Percentiles rank a stretch among this genome's conserved stretches.
These are phyloP conservation scores for Sebastes kiyomatsui DNA, from an alignment of 2,797 vertebrate species.

Conservation along the genomic window DNA sequence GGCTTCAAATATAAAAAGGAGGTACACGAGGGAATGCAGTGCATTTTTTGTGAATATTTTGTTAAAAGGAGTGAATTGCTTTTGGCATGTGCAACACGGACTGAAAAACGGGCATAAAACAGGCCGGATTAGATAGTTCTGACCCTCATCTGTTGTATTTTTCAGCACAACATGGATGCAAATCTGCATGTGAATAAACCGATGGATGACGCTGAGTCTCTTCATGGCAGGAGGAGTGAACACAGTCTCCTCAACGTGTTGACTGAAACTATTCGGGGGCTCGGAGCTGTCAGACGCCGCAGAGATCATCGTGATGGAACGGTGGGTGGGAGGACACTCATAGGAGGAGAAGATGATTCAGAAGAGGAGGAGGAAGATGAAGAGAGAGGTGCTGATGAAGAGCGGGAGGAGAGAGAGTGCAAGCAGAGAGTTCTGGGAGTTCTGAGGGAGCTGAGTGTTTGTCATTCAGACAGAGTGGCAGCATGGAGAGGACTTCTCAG, in stretches of 20 bases:
- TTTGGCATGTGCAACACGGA: not conserved
- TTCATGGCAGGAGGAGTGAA: constrained; percentile 21
- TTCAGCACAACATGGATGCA: constrained; percentile 15
- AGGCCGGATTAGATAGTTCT: not conserved
- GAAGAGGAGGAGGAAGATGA: constrained; percentile 9
- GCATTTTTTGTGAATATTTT: not conserved
- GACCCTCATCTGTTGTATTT: constrained; percentile 8
- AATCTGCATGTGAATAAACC: constrained; percentile 13
- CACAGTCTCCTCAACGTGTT: constrained; percentile 39
- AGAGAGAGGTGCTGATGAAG: not conserved
- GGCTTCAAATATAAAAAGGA: constrained; percentile 15
- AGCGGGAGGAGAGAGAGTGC: constrained; percentile 17
- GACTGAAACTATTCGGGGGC: constrained; percentile 32
- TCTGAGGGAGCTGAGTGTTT: constrained; percentile 58
- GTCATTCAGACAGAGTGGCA: constrained; percentile 53
- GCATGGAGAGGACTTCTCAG: constrained; percentile 61
- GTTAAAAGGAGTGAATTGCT: not conserved
- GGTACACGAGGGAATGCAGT: not conserved
- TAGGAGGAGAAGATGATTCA: not conserved
- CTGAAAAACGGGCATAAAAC: not conserved
- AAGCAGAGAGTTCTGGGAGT: constrained; percentile 43
- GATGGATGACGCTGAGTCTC: constrained; percentile 41
- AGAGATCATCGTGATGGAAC: not conserved
- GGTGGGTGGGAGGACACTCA: not conserved
- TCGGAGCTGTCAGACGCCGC: constrained; percentile 28